Base-by-base conservation (phyloP, 2,113 vertebrate species). In the Plestiodon gilberti region DNA sequence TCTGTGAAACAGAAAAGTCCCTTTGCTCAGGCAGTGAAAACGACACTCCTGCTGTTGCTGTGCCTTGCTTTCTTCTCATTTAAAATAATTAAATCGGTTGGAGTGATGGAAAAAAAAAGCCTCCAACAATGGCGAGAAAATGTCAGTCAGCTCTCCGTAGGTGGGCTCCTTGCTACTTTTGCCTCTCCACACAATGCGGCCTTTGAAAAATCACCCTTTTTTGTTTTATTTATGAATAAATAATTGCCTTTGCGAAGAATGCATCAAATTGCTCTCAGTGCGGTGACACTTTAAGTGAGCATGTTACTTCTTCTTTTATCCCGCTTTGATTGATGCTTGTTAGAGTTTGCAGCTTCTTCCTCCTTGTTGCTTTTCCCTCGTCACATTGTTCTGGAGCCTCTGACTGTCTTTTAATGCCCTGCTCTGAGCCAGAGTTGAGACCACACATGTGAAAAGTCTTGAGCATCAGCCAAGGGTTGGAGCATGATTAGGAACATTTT, bases 151-250 rank as follows among this genome's bases (percentile, higher is more conserved):
- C 61, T n/a, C 25, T 85, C 64, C 82, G 87, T 40, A 87, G 91
- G 85, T 75, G 88, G 83, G 84, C 82, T 90, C 30, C 4, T 57
- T 40, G 82, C 52, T 80, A 79, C 52, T 4, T 71, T 91, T 88
- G 89, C 89, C 89, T 92, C 88, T 91, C 87, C 85, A 89, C 76
- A 6, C 67, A 87, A 82, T 14, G 25, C 88, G 90, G 62, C 83
- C 92, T 82, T 92, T 30, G 83, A 89, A 88, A 91, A 48, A 81
- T 65, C 85, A 0, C 88, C 87, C 6, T 57, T 61, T 70, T 79
- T 82, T 82, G 55, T 82, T 94, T 92, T 84, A 88, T 94, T 91
- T 82, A 87, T 77, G 90, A 88, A 91, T 90, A 90, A 94, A 92
- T 91, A 92, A 90, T 88, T 52, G 86, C 81, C 0, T 14, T 0